phyloP scores from a whole-genome alignment of 2,888 invertebrate species.

The Lepeophtheirus nordmannii region DNA sequence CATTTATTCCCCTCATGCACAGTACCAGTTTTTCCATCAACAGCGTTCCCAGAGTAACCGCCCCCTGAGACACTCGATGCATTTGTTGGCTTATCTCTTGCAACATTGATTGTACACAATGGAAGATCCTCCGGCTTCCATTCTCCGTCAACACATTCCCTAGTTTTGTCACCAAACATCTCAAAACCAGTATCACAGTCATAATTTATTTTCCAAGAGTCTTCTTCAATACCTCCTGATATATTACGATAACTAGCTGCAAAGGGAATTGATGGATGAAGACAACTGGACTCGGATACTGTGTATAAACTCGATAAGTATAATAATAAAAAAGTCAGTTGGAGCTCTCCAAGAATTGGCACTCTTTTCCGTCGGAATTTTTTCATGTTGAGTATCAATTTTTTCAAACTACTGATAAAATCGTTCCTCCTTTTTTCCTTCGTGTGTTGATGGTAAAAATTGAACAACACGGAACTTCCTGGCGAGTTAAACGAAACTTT shows the following conservation, averaged over 20 bases:
- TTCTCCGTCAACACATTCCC: constrained; percentile 15
- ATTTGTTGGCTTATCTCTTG: constrained; percentile 55
- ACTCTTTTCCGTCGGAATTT: neutral
- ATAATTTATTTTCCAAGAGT: constrained; percentile 20
- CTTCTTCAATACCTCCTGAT: constrained; percentile 2
- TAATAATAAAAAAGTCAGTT: neutral
- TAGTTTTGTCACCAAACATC: constrained; percentile 10
- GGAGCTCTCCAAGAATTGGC: neutral
- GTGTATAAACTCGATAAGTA: neutral
- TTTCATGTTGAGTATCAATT: neutral
- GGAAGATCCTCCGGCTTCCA: constrained; percentile 15
- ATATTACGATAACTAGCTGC: constrained; percentile 17
- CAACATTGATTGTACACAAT: constrained; percentile 20
- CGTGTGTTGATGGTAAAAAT: too few relatives aligned
- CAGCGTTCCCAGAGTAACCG: constrained; percentile 63
- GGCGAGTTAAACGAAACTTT: too few relatives aligned
- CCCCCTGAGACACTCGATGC: constrained; percentile 76
- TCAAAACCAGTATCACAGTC: constrained; percentile 22
- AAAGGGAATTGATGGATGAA: constrained; percentile 13
- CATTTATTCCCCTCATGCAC: constrained; percentile 75
- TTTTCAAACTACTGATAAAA: too few relatives aligned
- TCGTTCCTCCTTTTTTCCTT: too few relatives aligned
- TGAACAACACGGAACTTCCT: too few relatives aligned
- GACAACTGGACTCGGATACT: neutral
- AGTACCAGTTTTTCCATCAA: constrained; percentile 66